Evolutionary conservation across 1,140 invertebrate species (phyloP).

Genomic region (Eulimnadia texana): DNA sequence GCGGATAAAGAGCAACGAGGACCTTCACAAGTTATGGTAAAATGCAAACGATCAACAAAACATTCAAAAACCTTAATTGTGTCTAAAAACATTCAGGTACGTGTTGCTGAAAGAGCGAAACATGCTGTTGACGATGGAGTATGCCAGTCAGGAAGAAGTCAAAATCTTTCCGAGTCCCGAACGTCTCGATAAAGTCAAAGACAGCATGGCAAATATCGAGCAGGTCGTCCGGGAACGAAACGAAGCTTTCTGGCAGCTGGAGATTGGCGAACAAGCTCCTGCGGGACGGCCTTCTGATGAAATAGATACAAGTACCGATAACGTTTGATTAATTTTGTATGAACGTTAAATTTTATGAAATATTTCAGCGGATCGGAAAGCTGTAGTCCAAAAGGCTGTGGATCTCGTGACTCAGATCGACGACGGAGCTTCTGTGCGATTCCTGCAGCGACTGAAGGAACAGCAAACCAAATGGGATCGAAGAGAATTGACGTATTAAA

Average conservation of each 20-base stretch:
- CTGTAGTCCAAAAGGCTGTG: neutral
- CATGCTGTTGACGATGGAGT: slow-evolving; percentile 93
- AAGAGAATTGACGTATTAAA: slow-evolving; percentile 16
- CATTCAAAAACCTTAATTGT: neutral
- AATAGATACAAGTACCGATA: neutral
- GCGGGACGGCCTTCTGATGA: neutral
- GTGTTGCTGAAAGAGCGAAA: slow-evolving; percentile 90
- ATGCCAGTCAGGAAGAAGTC: slow-evolving; percentile 50
- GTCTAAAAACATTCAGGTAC: slow-evolving; percentile 46
- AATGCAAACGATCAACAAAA: slow-evolving; percentile 15
- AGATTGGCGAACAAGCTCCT: slow-evolving; percentile 55
- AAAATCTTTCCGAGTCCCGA: slow-evolving; percentile 85
- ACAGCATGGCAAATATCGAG: slow-evolving; percentile 92
- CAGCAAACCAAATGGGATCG: slow-evolving; percentile 40
- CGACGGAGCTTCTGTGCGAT: slow-evolving; percentile 27
- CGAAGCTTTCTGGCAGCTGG: slow-evolving; percentile 71
- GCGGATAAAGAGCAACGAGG: slow-evolving; percentile 84
- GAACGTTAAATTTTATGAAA: neutral
- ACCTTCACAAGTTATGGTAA: slow-evolving; percentile 96
- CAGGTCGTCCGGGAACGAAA: slow-evolving; percentile 83
- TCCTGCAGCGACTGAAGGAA: slow-evolving; percentile 46
- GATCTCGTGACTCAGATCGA: neutral
- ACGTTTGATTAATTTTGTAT: neutral
- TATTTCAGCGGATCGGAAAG: slow-evolving; percentile 2
- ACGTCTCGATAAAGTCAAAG: slow-evolving; percentile 82